phyloP scores from a whole-genome alignment of 2,113 vertebrate species.

The Hydrolagus affinis region DNA sequence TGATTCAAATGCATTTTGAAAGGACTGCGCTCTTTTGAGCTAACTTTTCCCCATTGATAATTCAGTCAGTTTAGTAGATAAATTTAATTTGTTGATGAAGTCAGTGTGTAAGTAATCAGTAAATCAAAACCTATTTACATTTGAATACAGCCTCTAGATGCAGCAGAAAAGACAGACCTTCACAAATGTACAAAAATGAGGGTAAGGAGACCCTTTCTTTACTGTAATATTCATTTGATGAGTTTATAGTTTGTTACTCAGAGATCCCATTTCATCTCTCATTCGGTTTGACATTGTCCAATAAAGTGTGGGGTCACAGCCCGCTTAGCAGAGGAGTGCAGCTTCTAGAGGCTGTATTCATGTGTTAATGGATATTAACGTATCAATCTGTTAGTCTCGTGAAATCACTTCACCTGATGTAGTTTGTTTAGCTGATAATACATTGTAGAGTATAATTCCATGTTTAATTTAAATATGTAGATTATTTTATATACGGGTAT shows the following conservation, averaged over 20 bases:
- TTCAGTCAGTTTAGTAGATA: too few species aligned
- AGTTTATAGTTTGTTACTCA: neutral
- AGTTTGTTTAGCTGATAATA: neutral
- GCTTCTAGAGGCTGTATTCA: neutral
- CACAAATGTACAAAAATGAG: neutral
- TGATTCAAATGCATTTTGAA: too few species aligned
- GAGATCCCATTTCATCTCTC: neutral
- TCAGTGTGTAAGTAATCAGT: too few species aligned
- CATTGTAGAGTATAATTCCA: neutral
- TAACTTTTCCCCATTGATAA: too few species aligned
- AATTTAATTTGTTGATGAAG: too few species aligned
- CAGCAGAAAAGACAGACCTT: too few species aligned
- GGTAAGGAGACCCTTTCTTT: neutral
- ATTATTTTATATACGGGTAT: too few species aligned
- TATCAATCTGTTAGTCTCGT: neutral
- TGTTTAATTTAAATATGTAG: neutral
- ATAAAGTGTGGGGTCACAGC: neutral
- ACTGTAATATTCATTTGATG: neutral
- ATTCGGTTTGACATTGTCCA: neutral
- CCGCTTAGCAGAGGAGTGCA: neutral
- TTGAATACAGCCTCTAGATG: too few species aligned
- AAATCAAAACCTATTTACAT: too few species aligned
- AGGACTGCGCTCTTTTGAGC: too few species aligned
- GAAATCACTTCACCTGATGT: neutral
- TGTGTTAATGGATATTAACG: neutral